Evolutionary conservation across 2,113 vertebrate genomes (phyloP).

Genomic region (Haemorhous mexicanus): DNA sequence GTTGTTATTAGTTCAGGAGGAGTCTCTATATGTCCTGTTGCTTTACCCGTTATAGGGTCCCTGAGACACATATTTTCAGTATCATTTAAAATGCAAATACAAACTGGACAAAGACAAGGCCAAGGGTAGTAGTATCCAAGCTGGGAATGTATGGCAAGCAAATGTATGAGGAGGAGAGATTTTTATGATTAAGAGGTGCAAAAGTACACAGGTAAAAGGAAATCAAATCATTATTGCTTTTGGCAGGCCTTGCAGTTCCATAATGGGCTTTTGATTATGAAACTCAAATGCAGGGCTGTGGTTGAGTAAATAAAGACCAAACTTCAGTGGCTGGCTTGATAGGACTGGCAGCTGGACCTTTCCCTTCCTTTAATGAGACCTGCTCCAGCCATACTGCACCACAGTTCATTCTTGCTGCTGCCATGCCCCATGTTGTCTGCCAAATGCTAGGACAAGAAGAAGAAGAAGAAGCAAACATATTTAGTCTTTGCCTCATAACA

Average conservation of each 20-base stretch:
- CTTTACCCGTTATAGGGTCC: not conserved
- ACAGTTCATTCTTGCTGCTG: not conserved
- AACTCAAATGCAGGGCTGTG: not conserved
- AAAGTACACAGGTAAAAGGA: not conserved
- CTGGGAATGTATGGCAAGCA: not conserved
- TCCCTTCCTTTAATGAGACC: not conserved
- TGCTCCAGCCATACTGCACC: not conserved
- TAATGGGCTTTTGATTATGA: not conserved
- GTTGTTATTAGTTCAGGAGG: not conserved
- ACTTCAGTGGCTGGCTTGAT: not conserved
- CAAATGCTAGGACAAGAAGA: not conserved
- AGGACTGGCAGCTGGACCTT: not conserved
- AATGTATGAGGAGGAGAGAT: not conserved
- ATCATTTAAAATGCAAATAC: not conserved
- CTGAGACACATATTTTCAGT: not conserved
- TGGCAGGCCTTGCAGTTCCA: not conserved
- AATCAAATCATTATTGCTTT: not conserved
- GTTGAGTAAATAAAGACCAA: no score
- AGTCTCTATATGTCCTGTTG: not conserved
- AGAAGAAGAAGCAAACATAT: not conserved
- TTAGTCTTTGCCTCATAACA: not conserved
- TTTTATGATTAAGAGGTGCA: not conserved
- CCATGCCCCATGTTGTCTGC: fast-evolving
- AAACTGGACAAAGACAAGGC: not conserved
- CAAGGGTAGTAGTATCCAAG: not conserved